phyloP scores from a whole-genome alignment of 2,113 vertebrate genomes.

The Pycnonotus jocosus region DNA sequence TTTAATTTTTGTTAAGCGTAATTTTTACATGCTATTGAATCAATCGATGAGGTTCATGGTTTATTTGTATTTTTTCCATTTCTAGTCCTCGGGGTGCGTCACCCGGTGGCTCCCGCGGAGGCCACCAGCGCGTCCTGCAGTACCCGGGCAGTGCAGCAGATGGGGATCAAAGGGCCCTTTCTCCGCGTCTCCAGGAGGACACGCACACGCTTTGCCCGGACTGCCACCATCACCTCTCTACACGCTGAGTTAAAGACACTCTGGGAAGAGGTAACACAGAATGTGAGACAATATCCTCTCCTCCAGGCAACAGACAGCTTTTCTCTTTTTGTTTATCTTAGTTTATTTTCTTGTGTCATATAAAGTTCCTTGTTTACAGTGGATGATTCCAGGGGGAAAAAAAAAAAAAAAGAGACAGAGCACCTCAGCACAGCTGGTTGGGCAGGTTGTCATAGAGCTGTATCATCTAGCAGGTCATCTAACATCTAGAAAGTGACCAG shows the following conservation, averaged over 20 bases:
- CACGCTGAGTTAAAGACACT: neutral
- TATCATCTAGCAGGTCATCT: neutral
- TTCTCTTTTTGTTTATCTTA: neutral
- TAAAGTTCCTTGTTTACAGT: constrained; percentile 5
- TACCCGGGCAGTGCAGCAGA: constrained; percentile 15
- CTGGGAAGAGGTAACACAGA: neutral
- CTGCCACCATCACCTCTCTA: neutral
- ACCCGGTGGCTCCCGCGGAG: accelerated
- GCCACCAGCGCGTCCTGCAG: neutral
- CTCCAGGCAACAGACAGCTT: neutral
- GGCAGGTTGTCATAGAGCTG: neutral
- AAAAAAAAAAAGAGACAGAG: neutral
- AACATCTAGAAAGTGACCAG: neutral
- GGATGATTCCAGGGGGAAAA: neutral
- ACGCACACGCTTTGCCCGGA: accelerated
- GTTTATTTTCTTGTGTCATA: neutral
- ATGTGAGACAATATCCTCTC: neutral
- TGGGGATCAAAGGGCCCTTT: neutral
- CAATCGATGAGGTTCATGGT: neutral
- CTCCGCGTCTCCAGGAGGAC: neutral
- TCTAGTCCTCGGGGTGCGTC: too few species aligned
- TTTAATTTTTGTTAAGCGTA: neutral
- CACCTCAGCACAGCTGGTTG: neutral
- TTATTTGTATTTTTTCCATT: neutral
- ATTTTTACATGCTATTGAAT: neutral